Base-by-base conservation (phyloP, 2,888 invertebrate genomes). In the Nebria salina region DNA sequence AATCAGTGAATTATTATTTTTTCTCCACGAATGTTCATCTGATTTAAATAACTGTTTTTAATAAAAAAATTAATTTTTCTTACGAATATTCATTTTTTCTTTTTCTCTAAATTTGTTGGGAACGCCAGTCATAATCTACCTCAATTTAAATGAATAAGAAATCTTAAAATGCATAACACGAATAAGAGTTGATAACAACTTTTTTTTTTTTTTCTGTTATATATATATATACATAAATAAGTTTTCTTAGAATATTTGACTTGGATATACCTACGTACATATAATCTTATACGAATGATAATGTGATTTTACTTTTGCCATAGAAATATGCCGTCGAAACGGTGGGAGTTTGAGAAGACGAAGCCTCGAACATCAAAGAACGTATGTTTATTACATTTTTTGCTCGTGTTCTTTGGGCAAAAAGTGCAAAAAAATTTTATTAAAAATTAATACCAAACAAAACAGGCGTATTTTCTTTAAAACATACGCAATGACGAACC, bases 371-470 rank as follows among this genome's bases (percentile, higher is more conserved):
- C 70, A 70, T 70, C 70, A 70, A 70, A 70, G 70, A 25, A 0
- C 68, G 25, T 8, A 68, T 15, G 25, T 15, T 25, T 68, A 68
- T 68, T 68, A 68, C 20, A 25, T 68, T 68, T 70, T 70, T 70
- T 25, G 7, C 13, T 13, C 54, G 54, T 54, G 54, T 54, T 70
- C 34, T 70, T 20, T 70, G 70, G 34, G 25, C 0, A 76, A 76
- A 76, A 76, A 43, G 43, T 77, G 43, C 70, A 77, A 66, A 77
- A 20, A 54, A 77, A 43, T 77, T 77, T 70, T 70, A 77, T 77
- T 77, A 77, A 77, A 75, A 77, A 77, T 77, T 77, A 77, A 77
- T 77, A 70, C 68, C 76, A 20, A 70, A 41, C 70, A 70, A 77
- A 77, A 77, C 68, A 66, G 11, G 26, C 70, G 76, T n/a, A 41